These are phyloP conservation scores for Mormoops blainvillei DNA, from an alignment of 2,113 vertebrate genomes.

Conservation along the genomic window DNA sequence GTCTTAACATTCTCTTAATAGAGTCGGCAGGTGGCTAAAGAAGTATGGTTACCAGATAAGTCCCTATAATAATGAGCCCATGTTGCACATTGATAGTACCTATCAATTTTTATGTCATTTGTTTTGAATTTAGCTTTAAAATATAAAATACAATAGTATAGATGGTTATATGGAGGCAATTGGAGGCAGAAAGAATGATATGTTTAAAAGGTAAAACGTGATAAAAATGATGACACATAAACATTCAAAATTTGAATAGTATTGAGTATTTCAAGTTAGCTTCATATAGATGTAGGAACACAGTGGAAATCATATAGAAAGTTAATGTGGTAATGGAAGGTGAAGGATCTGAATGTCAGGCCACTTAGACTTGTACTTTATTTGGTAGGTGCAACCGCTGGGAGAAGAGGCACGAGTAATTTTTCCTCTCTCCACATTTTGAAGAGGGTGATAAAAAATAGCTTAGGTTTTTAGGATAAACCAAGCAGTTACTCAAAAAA, in stretches of 20 bases:
- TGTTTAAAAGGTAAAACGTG: neutral
- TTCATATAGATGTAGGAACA: neutral
- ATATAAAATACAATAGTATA: neutral
- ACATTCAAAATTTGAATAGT: neutral
- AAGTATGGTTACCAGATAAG: neutral
- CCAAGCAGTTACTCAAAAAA: neutral
- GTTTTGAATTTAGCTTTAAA: slow-evolving; percentile 9
- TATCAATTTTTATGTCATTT: neutral
- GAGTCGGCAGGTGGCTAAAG: neutral
- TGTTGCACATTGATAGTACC: neutral
- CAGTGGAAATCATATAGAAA: neutral
- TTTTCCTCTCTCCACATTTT: neutral
- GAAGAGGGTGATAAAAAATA: neutral
- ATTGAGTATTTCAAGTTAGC: neutral
- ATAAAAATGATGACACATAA: neutral
- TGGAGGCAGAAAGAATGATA: neutral
- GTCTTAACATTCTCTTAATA: neutral
- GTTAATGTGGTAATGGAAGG: neutral
- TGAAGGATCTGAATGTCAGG: neutral
- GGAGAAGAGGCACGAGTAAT: neutral
- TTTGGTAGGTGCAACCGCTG: neutral
- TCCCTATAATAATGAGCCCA: neutral
- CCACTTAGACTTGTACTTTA: neutral
- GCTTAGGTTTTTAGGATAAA: neutral
- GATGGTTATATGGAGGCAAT: neutral